Conservation (phyloP, 1,140 invertebrate genomes). For the Ephestia elutella region DNA sequence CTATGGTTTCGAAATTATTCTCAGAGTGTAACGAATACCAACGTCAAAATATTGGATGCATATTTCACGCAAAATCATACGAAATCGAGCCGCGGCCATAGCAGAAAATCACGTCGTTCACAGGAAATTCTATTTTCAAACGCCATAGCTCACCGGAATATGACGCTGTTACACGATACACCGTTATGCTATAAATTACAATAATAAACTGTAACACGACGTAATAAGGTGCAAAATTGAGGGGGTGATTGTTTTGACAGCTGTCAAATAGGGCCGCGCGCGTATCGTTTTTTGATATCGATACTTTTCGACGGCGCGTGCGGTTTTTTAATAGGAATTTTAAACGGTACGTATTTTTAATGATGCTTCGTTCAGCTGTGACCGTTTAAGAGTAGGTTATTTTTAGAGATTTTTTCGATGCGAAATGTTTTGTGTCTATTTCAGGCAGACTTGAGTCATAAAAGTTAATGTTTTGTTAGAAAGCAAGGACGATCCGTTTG, state of each 20-base stretch:
- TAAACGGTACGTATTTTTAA: conserved; percentile 15
- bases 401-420: not conserved
- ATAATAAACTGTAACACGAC: not conserved
- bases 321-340: conserved; percentile 43
- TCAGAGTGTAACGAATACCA: too few relatives aligned
- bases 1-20: too few relatives aligned
- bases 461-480: too few relatives aligned
- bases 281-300: conserved; percentile 54
- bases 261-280: conserved; percentile 4
- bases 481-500: too few relatives aligned
- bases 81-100: not conserved
- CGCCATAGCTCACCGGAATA: conserved; percentile 17
- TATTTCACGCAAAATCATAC: not conserved
- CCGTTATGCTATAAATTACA: not conserved
- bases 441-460: not conserved
- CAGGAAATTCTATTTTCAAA: conserved; percentile 3
- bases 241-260: conserved; percentile 11
- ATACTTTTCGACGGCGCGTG: conserved; percentile 47
- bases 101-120: conserved; percentile 3
- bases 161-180: conserved; percentile 50
- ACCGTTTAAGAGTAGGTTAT: not conserved
- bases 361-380: conserved; percentile 10
- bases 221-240: conserved; percentile 25
- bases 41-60: not conserved
- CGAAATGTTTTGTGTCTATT: not conserved